phyloP scores from a whole-genome alignment of 2,113 vertebrate genomes.

The Dipodomys merriami region DNA sequence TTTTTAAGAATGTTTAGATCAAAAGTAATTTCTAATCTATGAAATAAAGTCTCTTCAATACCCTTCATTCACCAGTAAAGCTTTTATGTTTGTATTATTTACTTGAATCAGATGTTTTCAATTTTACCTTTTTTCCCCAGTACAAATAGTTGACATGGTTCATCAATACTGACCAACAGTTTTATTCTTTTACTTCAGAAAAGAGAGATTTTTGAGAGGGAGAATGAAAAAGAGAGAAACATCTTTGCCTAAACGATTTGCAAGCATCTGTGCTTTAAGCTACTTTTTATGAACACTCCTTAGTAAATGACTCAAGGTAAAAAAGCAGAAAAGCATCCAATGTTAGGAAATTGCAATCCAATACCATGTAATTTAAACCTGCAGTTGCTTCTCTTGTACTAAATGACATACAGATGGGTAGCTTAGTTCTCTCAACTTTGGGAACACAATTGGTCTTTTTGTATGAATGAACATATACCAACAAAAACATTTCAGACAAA shows the following conservation, averaged over 20 bases:
- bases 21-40: slow-evolving; percentile 92
- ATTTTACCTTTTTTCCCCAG: slow-evolving; percentile 85
- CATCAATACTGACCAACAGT: slow-evolving; percentile 84
- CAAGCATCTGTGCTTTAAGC: slow-evolving; percentile 90
- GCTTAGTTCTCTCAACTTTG: slow-evolving; percentile 85
- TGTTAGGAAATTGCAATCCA: slow-evolving; percentile 94
- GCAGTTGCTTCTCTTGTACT: slow-evolving; percentile 90
- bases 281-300: slow-evolving; percentile 91
- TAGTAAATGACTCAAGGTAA: slow-evolving; percentile 91
- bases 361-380: slow-evolving; percentile 95
- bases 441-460: slow-evolving; percentile 90
- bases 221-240: slow-evolving; percentile 83
- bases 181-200: slow-evolving; percentile 83
- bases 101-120: slow-evolving; percentile 92
- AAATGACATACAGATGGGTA: slow-evolving; percentile 94
- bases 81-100: slow-evolving; percentile 91
- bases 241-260: slow-evolving; percentile 89
- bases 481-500: slow-evolving; percentile 82
- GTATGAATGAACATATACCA: slow-evolving; percentile 83
- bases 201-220: slow-evolving; percentile 68
- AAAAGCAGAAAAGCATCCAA: slow-evolving; percentile 90
- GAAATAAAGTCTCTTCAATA: slow-evolving; percentile 89
- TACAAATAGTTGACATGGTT: slow-evolving; percentile 88
- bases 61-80: slow-evolving; percentile 87
- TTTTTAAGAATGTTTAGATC: slow-evolving; percentile 89